These are phyloP conservation scores for Sorex araneus DNA, from an alignment of 2,113 vertebrate genomes.

Conservation along the genomic window DNA sequence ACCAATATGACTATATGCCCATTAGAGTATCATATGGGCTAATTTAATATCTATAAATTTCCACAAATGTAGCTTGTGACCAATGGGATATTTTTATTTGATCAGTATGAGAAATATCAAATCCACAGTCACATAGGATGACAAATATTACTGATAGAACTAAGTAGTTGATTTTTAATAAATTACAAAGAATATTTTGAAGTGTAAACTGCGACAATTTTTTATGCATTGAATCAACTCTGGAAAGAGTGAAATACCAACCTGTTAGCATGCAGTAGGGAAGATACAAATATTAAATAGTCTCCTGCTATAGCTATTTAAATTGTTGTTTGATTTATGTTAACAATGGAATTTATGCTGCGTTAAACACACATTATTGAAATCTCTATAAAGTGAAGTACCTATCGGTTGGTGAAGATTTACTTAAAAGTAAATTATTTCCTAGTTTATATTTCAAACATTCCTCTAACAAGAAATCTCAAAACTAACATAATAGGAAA, in stretches of 20 bases:
- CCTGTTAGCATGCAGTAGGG: not conserved
- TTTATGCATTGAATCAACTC: constrained; percentile 8
- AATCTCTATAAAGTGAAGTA: constrained; percentile 33
- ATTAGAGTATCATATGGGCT: not conserved
- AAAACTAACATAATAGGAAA: constrained; percentile 13
- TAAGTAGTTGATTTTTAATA: not conserved
- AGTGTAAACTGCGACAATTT: not conserved
- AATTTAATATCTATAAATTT: constrained; percentile 17
- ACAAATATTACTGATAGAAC: not conserved
- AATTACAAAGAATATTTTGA: not conserved
- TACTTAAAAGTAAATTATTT: constrained; percentile 12
- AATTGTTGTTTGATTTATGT: not conserved
- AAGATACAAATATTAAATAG: not conserved
- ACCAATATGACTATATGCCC: not conserved
- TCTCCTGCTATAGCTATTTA: not conserved
- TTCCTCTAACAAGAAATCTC: not conserved
- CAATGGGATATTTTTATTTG: not conserved
- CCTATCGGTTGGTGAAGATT: not conserved
- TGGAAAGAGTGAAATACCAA: not conserved
- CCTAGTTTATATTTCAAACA: not conserved
- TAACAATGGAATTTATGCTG: not conserved
- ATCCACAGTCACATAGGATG: not conserved
- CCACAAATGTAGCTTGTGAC: not conserved
- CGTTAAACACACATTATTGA: constrained; percentile 7
- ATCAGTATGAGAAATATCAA: not conserved